Evolutionary conservation across 2,888 invertebrate species (phyloP).

Genomic region (Aphidius colemani): DNA sequence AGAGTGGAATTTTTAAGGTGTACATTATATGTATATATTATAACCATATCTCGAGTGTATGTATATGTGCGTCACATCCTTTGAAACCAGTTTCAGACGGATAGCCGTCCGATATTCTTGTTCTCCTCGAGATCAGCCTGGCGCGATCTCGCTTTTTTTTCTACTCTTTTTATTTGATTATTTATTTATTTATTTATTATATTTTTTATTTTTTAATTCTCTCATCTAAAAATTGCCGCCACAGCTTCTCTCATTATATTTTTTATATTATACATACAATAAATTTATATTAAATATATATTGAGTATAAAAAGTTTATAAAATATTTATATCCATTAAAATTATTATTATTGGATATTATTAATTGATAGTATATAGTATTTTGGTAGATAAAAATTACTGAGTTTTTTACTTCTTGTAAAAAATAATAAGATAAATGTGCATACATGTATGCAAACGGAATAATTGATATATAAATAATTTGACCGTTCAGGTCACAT

Average conservation of each 20-base stretch:
- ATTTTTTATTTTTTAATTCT: not conserved
- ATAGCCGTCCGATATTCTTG: slow-evolving; percentile 40
- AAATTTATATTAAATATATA: too few relatives aligned
- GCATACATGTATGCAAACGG: too few relatives aligned
- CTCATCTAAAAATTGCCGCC: not conserved
- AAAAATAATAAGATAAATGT: not conserved
- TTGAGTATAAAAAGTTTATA: too few relatives aligned
- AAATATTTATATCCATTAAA: too few relatives aligned
- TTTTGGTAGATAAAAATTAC: too few relatives aligned
- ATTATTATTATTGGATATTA: too few relatives aligned
- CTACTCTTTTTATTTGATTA: slow-evolving; percentile 11
- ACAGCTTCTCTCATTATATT: too few relatives aligned
- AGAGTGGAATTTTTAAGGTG: slow-evolving; percentile 49
- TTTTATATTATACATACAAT: too few relatives aligned
- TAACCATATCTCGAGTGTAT: slow-evolving; percentile 32
- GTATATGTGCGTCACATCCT: slow-evolving; percentile 52
- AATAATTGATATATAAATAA: too few relatives aligned
- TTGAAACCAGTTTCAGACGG: slow-evolving; percentile 56
- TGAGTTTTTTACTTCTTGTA: too few relatives aligned
- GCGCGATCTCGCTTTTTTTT: slow-evolving; percentile 32
- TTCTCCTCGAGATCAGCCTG: slow-evolving; percentile 43
- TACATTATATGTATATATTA: slow-evolving; percentile 13
- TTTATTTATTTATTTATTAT: not conserved
- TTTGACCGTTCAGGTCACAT: not conserved
- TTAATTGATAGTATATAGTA: too few relatives aligned